A percentile compares a stretch with the other conserved stretches of the same genome.
These are phyloP conservation scores for Lycophotia porphyrea DNA, from an alignment of 2,888 invertebrate genomes.

Conservation along the genomic window DNA sequence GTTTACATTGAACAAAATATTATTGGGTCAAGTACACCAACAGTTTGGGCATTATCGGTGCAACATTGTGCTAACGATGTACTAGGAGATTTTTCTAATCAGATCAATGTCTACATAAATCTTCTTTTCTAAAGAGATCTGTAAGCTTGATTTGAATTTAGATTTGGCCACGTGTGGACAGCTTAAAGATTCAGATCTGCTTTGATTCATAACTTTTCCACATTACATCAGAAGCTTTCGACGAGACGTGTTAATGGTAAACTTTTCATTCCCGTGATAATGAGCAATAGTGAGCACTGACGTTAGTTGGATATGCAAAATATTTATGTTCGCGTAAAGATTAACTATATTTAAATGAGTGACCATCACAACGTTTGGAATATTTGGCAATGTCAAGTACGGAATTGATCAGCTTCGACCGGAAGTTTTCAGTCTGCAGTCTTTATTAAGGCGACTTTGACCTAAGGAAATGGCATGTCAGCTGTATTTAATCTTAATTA, in stretches of 20 bases:
- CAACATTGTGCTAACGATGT: conserved; percentile 39
- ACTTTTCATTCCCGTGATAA: conserved; percentile 52
- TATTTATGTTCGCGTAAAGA: conserved; percentile 62
- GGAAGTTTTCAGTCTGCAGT: conserved; percentile 32
- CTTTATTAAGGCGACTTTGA: conserved; percentile 49
- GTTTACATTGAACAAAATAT: conserved; percentile 43
- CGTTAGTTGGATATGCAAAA: conserved; percentile 53
- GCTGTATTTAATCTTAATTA: conserved; percentile 11
- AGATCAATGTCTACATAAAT: conserved; percentile 36
- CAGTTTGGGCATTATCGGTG: conserved; percentile 37
- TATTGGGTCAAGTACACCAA: conserved; percentile 61
- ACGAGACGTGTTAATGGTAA: conserved; percentile 38
- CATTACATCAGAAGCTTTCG: conserved; percentile 34
- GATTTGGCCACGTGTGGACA: conserved; percentile 5
- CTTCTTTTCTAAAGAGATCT: conserved; percentile 6
- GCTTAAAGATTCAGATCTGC: not conserved
- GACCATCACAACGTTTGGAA: conserved; percentile 34
- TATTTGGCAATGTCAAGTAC: conserved; percentile 56
- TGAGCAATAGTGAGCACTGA: conserved; percentile 48
- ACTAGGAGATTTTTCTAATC: conserved; percentile 24
- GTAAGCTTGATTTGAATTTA: conserved; percentile 20
- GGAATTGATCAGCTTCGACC: conserved; percentile 20
- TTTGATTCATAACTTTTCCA: conserved; percentile 35
- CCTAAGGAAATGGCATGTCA: conserved; percentile 41
- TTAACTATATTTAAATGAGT: conserved; percentile 57